Conservation (phyloP, 2,888 invertebrate species). For the Galeruca laticollis region DNA sequence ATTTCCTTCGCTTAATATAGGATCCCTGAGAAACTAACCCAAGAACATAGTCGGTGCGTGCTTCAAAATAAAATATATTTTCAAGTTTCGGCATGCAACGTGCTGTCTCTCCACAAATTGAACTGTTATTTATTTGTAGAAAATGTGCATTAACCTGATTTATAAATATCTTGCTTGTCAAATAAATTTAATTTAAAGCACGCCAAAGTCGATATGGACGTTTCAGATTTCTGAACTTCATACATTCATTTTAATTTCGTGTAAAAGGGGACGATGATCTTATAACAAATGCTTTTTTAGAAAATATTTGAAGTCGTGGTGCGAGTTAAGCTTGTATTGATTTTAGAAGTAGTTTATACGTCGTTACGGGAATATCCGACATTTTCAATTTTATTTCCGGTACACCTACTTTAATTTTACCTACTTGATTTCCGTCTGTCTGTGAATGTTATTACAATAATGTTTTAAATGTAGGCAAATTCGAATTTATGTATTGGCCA, state of each 20-base stretch:
- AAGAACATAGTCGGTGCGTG: slow-evolving; percentile 48
- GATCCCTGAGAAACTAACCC: slow-evolving; percentile 36
- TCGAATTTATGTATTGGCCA: too few relatives aligned
- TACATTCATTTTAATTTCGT: slow-evolving; percentile 11
- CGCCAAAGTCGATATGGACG: slow-evolving; percentile 35
- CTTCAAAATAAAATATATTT: slow-evolving; percentile 51
- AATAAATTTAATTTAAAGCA: slow-evolving; percentile 43
- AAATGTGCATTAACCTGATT: slow-evolving; percentile 45
- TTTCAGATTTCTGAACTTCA: slow-evolving; percentile 35
- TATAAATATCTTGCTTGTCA: slow-evolving; percentile 44
- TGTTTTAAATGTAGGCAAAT: too few relatives aligned
- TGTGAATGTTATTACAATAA: too few relatives aligned
- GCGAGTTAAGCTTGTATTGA: background rate
- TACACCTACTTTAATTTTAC: too few relatives aligned
- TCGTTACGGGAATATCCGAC: background rate
- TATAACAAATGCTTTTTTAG: background rate
- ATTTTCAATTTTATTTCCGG: background rate
- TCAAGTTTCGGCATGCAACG: slow-evolving; percentile 46
- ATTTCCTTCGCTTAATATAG: slow-evolving; percentile 44
- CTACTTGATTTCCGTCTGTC: too few relatives aligned
- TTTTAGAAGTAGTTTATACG: background rate
- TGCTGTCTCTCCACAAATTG: slow-evolving; percentile 45
- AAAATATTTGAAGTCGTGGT: background rate
- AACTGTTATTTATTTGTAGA: slow-evolving; percentile 46
- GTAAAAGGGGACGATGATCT: background rate